Evolutionary conservation across 2,113 vertebrate genomes (phyloP).

Genomic region (Tetrao urogallus): DNA sequence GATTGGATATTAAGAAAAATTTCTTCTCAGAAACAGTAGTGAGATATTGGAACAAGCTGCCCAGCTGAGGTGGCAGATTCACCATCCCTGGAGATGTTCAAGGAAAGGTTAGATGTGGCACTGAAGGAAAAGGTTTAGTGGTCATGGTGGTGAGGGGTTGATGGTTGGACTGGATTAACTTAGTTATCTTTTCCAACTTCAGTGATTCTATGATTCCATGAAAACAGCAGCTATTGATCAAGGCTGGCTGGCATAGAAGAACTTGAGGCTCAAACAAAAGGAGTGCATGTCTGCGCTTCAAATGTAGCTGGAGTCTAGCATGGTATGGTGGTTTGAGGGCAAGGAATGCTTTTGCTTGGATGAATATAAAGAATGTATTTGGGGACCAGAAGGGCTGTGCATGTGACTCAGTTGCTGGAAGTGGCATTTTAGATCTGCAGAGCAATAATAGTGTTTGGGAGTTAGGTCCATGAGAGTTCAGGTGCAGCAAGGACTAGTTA

Average conservation of each 20-base stretch:
- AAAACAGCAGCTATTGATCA: not conserved
- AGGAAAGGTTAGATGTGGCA: too few species aligned
- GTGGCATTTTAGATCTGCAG: not conserved
- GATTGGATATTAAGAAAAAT: too few species aligned
- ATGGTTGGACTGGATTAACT: too few species aligned
- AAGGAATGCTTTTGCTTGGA: not conserved
- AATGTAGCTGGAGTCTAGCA: not conserved
- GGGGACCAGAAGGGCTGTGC: not conserved
- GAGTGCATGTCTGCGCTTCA: not conserved
- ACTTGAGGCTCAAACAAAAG: not conserved
- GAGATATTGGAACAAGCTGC: too few species aligned
- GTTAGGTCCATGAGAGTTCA: not conserved
- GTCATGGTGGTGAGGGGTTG: too few species aligned
- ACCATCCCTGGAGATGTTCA: too few species aligned
- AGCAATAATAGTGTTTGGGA: not conserved
- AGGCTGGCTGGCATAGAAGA: not conserved
- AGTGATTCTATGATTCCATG: too few species aligned
- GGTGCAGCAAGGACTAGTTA: not conserved
- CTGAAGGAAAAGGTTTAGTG: too few species aligned
- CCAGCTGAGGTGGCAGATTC: too few species aligned
- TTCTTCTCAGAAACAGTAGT: too few species aligned
- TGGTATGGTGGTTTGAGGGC: not conserved
- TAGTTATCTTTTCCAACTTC: too few species aligned
- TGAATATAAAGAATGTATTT: not conserved
- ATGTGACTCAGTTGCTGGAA: not conserved